Percentiles rank a stretch among this genome's conserved stretches.
Conservation (phyloP, 2,113 vertebrate species). For the Archocentrus centrarchus region DNA sequence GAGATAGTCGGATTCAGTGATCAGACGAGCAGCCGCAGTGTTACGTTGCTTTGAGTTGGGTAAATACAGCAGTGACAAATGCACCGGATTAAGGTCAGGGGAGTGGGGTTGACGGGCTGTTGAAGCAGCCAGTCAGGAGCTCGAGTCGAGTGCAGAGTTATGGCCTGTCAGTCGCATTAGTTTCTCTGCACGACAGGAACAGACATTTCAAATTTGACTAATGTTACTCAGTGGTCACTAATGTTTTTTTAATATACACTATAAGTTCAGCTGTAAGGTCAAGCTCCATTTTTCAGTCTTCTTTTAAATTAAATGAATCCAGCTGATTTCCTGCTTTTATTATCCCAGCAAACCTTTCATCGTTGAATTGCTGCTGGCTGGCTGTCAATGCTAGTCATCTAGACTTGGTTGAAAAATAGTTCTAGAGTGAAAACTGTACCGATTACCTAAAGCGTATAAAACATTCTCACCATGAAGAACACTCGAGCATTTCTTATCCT, state of each 20-base stretch:
- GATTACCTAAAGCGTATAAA: not conserved
- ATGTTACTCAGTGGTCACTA: not conserved
- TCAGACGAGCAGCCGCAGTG: conserved; percentile 14
- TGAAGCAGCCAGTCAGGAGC: conserved; percentile 61
- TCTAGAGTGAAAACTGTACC: not conserved
- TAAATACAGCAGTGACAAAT: conserved; percentile 46
- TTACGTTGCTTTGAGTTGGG: conserved; percentile 50
- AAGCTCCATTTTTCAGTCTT: not conserved
- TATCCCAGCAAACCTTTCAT: conserved; percentile 4
- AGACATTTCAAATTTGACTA: not conserved
- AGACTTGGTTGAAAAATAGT: not conserved
- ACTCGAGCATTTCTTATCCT: not conserved
- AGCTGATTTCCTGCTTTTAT: not conserved
- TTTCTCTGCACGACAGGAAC: not conserved
- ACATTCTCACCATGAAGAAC: not conserved
- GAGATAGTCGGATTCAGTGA: conserved; percentile 21
- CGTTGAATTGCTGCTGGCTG: not conserved
- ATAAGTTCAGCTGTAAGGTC: not conserved
- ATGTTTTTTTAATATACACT: too few relatives aligned
- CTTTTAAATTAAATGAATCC: not conserved
- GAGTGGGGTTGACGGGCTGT: conserved; percentile 41
- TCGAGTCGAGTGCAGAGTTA: not conserved
- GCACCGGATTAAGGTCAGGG: conserved; percentile 67
- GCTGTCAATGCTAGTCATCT: not conserved
- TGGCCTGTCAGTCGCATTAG: not conserved